Conservation (phyloP, 2,888 invertebrate species). For the Geotrupes spiniger region DNA sequence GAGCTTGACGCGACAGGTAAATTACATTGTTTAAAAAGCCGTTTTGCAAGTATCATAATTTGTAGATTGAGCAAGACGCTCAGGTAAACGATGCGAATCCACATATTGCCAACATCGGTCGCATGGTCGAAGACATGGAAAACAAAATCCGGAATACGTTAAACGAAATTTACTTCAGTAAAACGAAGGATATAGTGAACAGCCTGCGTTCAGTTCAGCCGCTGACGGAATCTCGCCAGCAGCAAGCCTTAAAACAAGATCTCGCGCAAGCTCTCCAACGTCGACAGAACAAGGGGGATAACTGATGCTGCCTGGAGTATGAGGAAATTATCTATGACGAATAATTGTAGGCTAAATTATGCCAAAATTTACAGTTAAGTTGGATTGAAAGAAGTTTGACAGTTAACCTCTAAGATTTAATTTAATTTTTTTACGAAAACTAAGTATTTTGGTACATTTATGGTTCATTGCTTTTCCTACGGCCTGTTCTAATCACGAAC, state of each 20-base stretch:
- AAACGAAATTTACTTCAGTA: constrained; percentile 99
- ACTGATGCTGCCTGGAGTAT: constrained; percentile 39
- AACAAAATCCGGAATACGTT: constrained; percentile 98
- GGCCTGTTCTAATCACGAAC: neutral
- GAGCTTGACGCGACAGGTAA: constrained; percentile 92
- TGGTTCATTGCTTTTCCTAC: neutral
- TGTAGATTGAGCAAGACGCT: constrained; percentile 85
- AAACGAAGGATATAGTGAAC: constrained; percentile 93
- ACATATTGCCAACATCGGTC: constrained; percentile 97
- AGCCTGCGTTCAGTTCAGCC: constrained; percentile 64
- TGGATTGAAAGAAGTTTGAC: constrained; percentile 3
- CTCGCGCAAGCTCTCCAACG: constrained; percentile 79
- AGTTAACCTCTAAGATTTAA: neutral
- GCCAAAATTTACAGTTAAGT: neutral
- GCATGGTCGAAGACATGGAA: constrained; percentile 99
- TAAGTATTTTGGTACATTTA: constrained; percentile 5
- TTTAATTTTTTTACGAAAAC: constrained; percentile 6
- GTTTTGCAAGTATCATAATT: neutral
- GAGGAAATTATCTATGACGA: constrained; percentile 18
- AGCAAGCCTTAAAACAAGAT: constrained; percentile 82
- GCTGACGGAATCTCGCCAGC: constrained; percentile 78
- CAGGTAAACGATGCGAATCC: constrained; percentile 90
- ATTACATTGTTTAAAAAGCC: constrained; percentile 8
- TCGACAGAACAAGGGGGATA: constrained; percentile 67
- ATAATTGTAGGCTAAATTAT: constrained; percentile 8